Base-by-base conservation (phyloP, 2,797 vertebrate species). In the Mus minutoides region DNA sequence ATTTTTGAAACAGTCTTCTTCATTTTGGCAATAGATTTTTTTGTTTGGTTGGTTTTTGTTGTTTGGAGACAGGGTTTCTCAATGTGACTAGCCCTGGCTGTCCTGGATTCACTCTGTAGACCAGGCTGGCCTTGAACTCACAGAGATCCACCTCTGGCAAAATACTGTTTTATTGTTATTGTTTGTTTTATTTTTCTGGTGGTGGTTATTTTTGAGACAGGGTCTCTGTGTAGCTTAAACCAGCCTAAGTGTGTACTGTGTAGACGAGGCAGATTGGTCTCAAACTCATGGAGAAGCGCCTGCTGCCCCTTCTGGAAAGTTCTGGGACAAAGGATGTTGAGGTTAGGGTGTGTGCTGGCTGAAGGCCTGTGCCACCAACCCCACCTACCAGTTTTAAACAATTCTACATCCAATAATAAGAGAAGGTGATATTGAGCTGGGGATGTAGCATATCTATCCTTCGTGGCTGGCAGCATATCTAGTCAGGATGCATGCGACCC, bases 1-100 rank as follows among this genome's bases (percentile, higher is more conserved):
- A 83, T 86, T 96, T 96, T 96, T 96, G 73, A 88, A 88, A 90
- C 89, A 54, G 37, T 95, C n/a, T 84, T 91, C 29, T 80, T 93
- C 88, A 84, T 95, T 97, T 58, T 82, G 60, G n/a, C 40, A 96
- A 69, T 11, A 91, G 22, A 40, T 8, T 31, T 24, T 17, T 71
- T 86, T 67, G 60, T 34, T 22, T 69, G 43, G 26, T 64, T 85
- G 19, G 13, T 64, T 64, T 29, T 64, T 34, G 29, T 16, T 31
- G 12, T 17, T 83, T 83, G 60, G 29, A 34, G 40, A n/a, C 43
- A 85, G 17, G 60, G 17, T 60, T 21, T 84, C 6, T 46, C 58
- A 46, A 21, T 67, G 1, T 64, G 60, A 64, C 60, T 1, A 34
- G 60, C 60, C 19, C 26, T 22, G 43, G 6, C 16, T 3, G 9